phyloP scores from a whole-genome alignment of 2,797 vertebrate species.

The Rhinella marina region DNA sequence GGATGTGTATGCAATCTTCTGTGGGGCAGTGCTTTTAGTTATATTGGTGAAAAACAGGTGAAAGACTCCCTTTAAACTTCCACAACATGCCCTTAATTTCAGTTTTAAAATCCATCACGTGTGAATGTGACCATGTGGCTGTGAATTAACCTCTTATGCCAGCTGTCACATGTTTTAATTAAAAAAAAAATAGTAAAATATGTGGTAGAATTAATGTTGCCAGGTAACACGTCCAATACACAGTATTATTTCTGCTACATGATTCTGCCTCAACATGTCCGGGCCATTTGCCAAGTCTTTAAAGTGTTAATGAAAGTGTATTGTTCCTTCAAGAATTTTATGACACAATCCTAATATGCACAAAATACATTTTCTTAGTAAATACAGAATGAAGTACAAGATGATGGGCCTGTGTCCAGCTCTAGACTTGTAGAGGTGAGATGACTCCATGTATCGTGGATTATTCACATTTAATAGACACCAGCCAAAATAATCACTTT shows the following conservation, averaged over 20 bases:
- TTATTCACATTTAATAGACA: not conserved
- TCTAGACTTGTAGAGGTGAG: not conserved
- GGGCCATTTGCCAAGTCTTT: not conserved
- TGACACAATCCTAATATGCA: not conserved
- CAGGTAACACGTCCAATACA: conserved; percentile 35
- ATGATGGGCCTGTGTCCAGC: not conserved
- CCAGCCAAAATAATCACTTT: no score
- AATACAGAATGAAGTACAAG: not conserved
- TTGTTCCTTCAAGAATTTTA: not conserved
- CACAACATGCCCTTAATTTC: not conserved
- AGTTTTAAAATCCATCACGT: not conserved
- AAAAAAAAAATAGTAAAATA: conserved; percentile 18
- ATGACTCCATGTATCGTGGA: not conserved
- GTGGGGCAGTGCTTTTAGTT: no score
- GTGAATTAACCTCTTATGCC: not conserved
- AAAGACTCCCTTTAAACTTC: no score
- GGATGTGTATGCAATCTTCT: no score
- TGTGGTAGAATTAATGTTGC: conserved; percentile 49
- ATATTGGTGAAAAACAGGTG: no score
- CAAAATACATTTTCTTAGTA: not conserved
- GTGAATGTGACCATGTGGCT: not conserved
- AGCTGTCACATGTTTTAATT: not conserved
- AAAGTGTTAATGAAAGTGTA: not conserved
- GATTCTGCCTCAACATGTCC: conserved; percentile 18
- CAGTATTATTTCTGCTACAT: conserved; percentile 9